Base-by-base conservation (phyloP, 2,888 invertebrate genomes). In the Mythimna albipuncta region DNA sequence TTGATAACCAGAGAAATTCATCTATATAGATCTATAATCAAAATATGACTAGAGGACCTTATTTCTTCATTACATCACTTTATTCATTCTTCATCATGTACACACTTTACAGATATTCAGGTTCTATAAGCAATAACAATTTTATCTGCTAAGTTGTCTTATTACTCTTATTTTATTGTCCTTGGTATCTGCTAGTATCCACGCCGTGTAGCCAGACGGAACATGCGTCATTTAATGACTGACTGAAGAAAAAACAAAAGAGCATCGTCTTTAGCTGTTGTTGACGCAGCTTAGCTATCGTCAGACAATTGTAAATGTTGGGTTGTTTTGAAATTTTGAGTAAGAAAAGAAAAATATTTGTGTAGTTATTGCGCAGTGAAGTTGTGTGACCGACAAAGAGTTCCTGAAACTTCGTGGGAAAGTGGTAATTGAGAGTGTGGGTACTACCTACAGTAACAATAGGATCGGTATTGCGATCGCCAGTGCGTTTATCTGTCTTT, bases 221-320 rank as follows among this genome's bases (percentile, higher is more conserved):
- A 80, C 72, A 82, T 75, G 44, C 65, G 63, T 72, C 64, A 76
- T 58, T 64, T 80, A 79, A 82, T 79, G 74, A 66, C 65, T 72
- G 75, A 70, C 63, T 80, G 64, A 50, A 38, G 50, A 70, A 86
- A 81, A 84, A 74, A 57, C 63, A 68, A 80, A 65, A 82, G 78
- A 81, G 74, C 75, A 77, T 65, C 32, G 75, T 32, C 75, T 81
- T 35, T 11, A 50, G 58, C 13, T 58, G 35, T 55, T 73, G 21
- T 82, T 79, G 61, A 69, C 67, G 58, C 21, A 69, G 69, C 35
- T 62, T 69, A 73, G 66, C 54, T 64, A 62, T 64, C 55, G 32
- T 64, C 69, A 80, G 79, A 82, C 82, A 66, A 64, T 65, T 64
- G 80, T 78, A 72, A 80, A 82, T 82, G 50, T 80, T 82, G 55